These are phyloP conservation scores for Epinephelus lanceolatus DNA, from an alignment of 2,113 vertebrate species.

Conservation along the genomic window DNA sequence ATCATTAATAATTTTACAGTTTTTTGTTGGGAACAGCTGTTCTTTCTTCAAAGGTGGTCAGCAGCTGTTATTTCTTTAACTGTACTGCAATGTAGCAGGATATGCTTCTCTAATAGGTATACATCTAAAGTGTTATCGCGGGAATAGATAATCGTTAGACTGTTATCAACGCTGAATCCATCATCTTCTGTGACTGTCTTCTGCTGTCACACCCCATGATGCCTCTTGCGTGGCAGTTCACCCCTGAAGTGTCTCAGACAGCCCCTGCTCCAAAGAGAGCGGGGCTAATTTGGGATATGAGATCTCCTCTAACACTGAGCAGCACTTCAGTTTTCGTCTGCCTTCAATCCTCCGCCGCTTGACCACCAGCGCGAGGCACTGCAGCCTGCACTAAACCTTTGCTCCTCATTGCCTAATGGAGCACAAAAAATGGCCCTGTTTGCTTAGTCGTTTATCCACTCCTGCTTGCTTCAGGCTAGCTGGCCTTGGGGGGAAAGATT, in stretches of 20 bases:
- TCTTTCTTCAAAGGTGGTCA: slow-evolving; percentile 22
- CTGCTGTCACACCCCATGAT: slow-evolving; percentile 26
- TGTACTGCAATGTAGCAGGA: slow-evolving; percentile 8
- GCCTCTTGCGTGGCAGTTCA: slow-evolving; percentile 28
- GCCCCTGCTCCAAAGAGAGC: slow-evolving; percentile 31
- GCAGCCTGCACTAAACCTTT: slow-evolving; percentile 70
- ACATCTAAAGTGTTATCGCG: slow-evolving; percentile 6
- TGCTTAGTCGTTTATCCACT: slow-evolving; percentile 71
- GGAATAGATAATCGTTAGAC: slow-evolving; percentile 33
- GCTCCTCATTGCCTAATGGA: slow-evolving; percentile 77
- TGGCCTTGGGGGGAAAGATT: slow-evolving; percentile 57
- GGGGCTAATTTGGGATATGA: slow-evolving; percentile 65
- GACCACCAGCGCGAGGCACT: slow-evolving; percentile 63
- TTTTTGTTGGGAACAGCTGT: slow-evolving; percentile 48
- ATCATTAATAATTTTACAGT: slow-evolving; percentile 50
- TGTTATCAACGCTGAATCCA: slow-evolving; percentile 24
- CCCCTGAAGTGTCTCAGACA: slow-evolving; percentile 48
- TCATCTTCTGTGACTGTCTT: slow-evolving; percentile 44
- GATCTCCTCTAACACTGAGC: slow-evolving; percentile 61
- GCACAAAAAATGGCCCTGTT: slow-evolving; percentile 73
- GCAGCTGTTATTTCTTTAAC: slow-evolving; percentile 22
- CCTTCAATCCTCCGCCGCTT: slow-evolving; percentile 59
- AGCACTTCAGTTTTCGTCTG: slow-evolving; percentile 59
- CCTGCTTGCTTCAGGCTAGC: slow-evolving; percentile 67
- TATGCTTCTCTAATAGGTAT: background rate